phyloP scores from a whole-genome alignment of 2,797 vertebrate species.

The Halcyon smyrnensis region DNA sequence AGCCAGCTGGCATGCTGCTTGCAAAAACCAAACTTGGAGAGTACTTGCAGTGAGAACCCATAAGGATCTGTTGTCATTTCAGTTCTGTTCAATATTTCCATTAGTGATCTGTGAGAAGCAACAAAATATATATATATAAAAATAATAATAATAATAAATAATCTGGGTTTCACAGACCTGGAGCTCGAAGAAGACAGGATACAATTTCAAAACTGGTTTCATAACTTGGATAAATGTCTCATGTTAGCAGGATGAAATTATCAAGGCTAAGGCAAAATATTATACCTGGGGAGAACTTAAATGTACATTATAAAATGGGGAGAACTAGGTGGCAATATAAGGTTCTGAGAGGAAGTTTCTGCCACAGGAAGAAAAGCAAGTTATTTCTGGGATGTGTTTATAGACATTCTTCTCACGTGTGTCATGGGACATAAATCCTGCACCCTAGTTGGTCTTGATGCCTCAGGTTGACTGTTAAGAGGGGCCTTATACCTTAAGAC shows the following conservation, averaged over 20 bases:
- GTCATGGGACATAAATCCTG: not conserved
- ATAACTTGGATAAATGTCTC: not conserved
- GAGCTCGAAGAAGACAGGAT: not conserved
- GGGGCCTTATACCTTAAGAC: not conserved
- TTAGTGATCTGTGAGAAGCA: not conserved
- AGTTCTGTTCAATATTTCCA: not conserved
- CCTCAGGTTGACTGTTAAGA: not conserved
- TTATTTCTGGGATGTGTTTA: not conserved
- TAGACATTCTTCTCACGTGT: not conserved
- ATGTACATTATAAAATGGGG: not conserved
- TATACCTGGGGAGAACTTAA: not conserved
- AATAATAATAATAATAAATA: not conserved
- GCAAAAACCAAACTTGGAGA: not conserved
- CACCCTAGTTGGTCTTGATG: not conserved
- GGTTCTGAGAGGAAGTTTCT: not conserved
- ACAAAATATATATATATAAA: not conserved
- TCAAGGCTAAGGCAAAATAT: not conserved
- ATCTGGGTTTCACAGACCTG: not conserved
- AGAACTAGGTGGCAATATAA: not conserved
- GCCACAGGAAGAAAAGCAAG: not conserved
- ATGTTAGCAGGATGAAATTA: not conserved
- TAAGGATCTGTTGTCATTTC: not conserved
- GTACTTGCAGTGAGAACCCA: not conserved
- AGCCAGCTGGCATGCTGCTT: not conserved
- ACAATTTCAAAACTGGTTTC: not conserved